phyloP scores from a whole-genome alignment of 2,888 invertebrate genomes.

The Agonopterix arenella region DNA sequence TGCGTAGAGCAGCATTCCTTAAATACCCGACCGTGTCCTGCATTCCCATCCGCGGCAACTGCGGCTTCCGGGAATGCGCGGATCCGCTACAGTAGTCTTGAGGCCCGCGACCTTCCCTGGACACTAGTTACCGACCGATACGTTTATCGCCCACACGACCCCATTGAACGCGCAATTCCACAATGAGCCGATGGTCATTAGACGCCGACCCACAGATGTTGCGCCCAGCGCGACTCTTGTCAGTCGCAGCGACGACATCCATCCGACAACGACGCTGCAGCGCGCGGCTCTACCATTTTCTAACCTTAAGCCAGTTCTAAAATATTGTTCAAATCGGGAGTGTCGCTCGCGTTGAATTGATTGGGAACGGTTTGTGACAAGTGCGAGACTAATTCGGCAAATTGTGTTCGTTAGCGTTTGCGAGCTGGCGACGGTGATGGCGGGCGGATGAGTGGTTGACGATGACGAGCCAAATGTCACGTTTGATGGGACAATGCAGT shows the following conservation, averaged over 20 bases:
- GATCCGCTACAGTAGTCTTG: constrained; percentile 41
- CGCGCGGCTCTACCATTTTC: constrained; percentile 36
- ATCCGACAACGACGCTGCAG: constrained; percentile 43
- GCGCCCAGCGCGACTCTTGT: constrained; percentile 34
- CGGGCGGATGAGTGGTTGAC: constrained; percentile 17
- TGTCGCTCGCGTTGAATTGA: constrained; percentile 32
- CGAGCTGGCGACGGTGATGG: constrained; percentile 12
- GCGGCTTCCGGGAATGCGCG: constrained; percentile 52
- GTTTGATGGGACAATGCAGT: constrained; percentile 35
- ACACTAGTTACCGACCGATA: constrained; percentile 29
- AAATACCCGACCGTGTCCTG: constrained; percentile 43
- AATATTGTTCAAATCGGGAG: constrained; percentile 11
- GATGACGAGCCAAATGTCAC: constrained; percentile 25
- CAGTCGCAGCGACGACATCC: constrained; percentile 64
- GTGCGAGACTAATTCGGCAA: constrained; percentile 46
- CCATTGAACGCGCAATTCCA: constrained; percentile 52
- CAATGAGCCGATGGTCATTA: constrained; percentile 53
- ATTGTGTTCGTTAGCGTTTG: constrained; percentile 48
- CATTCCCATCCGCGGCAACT: constrained; percentile 56
- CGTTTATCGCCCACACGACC: constrained; percentile 54
- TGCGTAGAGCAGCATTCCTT: constrained; percentile 37
- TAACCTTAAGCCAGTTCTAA: constrained; percentile 16
- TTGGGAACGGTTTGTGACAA: constrained; percentile 39
- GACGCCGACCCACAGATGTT: constrained; percentile 47
- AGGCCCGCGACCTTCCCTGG: constrained; percentile 25